Evolutionary conservation across 2,797 vertebrate species (phyloP), one percentile per base, ranked within the genome.

Genomic region (Ceyx erithaca): DNA sequence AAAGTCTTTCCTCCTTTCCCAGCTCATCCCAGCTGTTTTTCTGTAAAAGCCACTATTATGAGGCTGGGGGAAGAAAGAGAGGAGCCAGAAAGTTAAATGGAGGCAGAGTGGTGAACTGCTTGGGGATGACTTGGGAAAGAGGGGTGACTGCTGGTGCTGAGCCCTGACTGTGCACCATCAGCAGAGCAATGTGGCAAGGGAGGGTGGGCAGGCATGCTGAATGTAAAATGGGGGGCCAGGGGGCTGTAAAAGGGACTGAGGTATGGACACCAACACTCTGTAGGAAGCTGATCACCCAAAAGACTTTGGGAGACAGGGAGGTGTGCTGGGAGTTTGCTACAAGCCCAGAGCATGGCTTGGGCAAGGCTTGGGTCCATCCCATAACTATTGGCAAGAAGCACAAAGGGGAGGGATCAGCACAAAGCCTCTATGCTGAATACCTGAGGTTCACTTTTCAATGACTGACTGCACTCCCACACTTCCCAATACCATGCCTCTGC

Each of bases 111-210:
- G 43, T 18, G 30, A 61, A 28, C 26, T 55, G 30, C 16, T 93
- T 67, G n/a, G 33, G 33, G 33, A 33, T 33, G 33, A 33, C 37
- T 1, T 45, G 15, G n/a, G 33, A 52, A 63, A 21, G 30, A 81
- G 6, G 11, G 12, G 3, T 33, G 20, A 19, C 0, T 6, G 49
- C 41, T 69, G 28, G 26, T 37, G n/a, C 46, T 10, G 5, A 69
- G 30, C 21, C 16, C 79, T 63, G 62, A 26, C 37, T 87, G 59
- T 40, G 30, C 64, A 59, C 14, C 4, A 1, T 13, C 4, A 1
- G 20, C 0, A 10, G 66, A 58, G 57, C 15, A 35, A 22, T 0
- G 0, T 0, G 25, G 31, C n/a, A 75, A 75, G 28, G 12, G 25
- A 68, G 14, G 7, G 25, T 26, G 66, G 21, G 4, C 64, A 28